Evolutionary conservation across 2,888 invertebrate species (phyloP), one percentile per base, ranked within the genome.

Genomic region (Pasiphila rectangulata): DNA sequence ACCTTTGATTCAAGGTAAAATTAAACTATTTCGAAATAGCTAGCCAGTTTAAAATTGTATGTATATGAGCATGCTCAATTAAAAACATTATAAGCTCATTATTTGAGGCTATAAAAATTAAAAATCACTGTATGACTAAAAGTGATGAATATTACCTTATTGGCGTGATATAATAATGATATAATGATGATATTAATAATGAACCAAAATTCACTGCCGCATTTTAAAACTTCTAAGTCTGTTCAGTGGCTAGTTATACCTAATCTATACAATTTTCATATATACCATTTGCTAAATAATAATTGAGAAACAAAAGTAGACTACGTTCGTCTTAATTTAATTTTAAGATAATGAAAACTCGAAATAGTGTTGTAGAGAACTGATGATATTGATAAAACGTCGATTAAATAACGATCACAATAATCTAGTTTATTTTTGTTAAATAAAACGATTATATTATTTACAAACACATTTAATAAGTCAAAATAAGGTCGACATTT

Each of bases 401-500:
- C 27, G 23, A 43, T 34, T 0, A 29, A 27, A 27, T 7, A n/a
- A n/a, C n/a, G n/a, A 16, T 1, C 13, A 16, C 4, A 13, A 15
- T 39, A 6, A 21, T 6, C 21, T 7, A 21, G 7, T 21, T 21
- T 32, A 5, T 32, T 32, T 9, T 10, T 32, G 2, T 2, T 17
- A 30, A 16, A 17, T 17, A 32, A 17, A 32, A 19, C 32, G 10
- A 4, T 13, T 27, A 27, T 32, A 17, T 9, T n/a, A 15, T 16
- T 21, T 34, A 15, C 7, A 15, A 29, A 25, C 36, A 16, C 4
- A 36, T 36, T 24, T 30, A 44, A 13, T 44, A 30, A 16, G 15
- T 34, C 39, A 38, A 44, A 44, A 44, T 30, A 36, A 44, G 37
- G 40, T 45, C 16, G 35, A 40, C 35, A 15, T 39, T 30, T 36